phyloP scores from a whole-genome alignment of 2,888 invertebrate species.

The Melanchra persicariae region DNA sequence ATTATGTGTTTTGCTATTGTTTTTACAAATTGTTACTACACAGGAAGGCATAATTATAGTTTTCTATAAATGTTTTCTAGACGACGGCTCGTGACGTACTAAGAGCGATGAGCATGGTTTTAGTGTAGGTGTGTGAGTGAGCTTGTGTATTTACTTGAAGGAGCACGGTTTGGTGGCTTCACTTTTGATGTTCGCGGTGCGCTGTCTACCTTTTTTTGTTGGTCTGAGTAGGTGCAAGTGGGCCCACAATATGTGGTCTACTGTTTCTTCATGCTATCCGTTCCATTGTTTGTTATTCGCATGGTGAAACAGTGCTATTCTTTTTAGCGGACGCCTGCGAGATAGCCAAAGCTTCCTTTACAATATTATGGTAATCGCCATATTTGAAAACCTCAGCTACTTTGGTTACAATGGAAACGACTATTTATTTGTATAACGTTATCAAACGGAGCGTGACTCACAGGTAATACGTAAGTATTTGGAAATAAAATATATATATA shows the following conservation, averaged over 20 bases:
- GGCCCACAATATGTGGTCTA: slow-evolving; percentile 66
- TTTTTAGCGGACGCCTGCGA: slow-evolving; percentile 68
- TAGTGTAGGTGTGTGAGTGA: no score
- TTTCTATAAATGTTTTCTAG: no score
- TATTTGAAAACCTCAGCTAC: slow-evolving; percentile 16
- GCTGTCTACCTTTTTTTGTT: no score
- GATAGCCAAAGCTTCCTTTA: slow-evolving; percentile 71
- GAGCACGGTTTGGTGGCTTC: no score
- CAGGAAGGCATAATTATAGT: no score
- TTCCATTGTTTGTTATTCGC: slow-evolving; percentile 75
- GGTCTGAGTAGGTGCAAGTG: no score
- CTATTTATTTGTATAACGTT: slow-evolving; percentile 20
- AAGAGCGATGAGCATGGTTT: no score
- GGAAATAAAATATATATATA: not conserved
- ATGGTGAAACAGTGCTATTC: slow-evolving; percentile 77
- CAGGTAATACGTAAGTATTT: not conserved
- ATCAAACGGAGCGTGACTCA: not conserved
- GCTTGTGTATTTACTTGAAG: no score
- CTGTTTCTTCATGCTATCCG: slow-evolving; percentile 76
- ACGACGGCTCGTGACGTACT: no score
- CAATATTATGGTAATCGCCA: slow-evolving; percentile 67
- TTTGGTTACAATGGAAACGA: slow-evolving; percentile 34
- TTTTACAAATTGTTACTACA: no score
- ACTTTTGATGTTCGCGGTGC: no score
- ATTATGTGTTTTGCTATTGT: no score